Evolutionary conservation across 2,113 vertebrate genomes (phyloP).

Genomic region (Chascanopsetta lugubris): DNA sequence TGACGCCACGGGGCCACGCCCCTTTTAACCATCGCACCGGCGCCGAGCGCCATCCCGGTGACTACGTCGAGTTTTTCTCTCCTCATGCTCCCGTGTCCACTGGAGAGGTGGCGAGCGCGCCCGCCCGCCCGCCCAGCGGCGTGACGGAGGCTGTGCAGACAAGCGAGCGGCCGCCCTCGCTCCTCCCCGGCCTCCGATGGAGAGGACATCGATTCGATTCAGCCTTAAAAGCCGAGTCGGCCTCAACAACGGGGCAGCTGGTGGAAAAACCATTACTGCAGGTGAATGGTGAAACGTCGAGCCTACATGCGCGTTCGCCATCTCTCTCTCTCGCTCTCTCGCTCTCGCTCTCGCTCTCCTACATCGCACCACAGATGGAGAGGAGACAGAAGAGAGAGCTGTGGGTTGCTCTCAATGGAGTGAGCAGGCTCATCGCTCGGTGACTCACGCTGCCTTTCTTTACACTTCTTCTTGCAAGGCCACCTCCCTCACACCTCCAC

Average conservation of each 20-base stretch:
- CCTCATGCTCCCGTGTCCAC: slow-evolving; percentile 72
- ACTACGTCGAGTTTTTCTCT: slow-evolving; percentile 65
- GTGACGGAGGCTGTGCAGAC: slow-evolving; percentile 71
- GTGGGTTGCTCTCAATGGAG: slow-evolving; percentile 64
- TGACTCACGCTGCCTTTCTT: slow-evolving; percentile 72
- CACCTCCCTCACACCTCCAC: slow-evolving; percentile 72
- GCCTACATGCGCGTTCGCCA: slow-evolving; percentile 54
- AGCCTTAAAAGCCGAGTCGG: slow-evolving; percentile 71
- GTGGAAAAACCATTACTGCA: slow-evolving; percentile 75
- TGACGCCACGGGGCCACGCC: slow-evolving; percentile 33
- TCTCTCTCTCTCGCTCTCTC: neutral
- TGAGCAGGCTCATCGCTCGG: slow-evolving; percentile 45
- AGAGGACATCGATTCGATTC: slow-evolving; percentile 75
- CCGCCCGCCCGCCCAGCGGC: slow-evolving; percentile 58
- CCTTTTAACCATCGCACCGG: slow-evolving; percentile 16
- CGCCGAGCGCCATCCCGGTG: slow-evolving; percentile 51
- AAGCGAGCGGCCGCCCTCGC: slow-evolving; percentile 41
- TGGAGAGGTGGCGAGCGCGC: slow-evolving; percentile 67
- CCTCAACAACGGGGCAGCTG: slow-evolving; percentile 69
- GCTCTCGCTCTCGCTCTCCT: slow-evolving; percentile 23
- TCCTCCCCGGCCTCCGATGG: slow-evolving; percentile 50
- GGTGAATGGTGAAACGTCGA: slow-evolving; percentile 68
- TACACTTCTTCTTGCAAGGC: slow-evolving; percentile 62
- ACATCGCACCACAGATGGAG: slow-evolving; percentile 48
- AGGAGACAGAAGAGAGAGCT: slow-evolving; percentile 40